Evolutionary conservation across 2,113 vertebrate genomes (phyloP), one percentile per base, ranked within the genome.

Genomic region (Rutilus rutilus): DNA sequence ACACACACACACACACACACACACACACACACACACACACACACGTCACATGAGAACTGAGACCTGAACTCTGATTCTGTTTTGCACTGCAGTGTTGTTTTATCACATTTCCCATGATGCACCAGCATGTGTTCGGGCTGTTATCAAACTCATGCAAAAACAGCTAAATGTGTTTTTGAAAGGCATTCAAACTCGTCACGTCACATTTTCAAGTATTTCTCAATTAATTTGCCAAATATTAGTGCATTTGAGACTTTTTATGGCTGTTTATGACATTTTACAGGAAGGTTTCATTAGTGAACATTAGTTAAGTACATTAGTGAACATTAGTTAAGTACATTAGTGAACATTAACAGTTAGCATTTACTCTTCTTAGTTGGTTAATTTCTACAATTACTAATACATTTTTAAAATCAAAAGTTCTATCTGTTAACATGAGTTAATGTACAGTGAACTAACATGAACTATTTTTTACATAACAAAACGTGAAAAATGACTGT

Each of bases 91-190:
- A 2, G 36, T 45, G 42, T 25, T 47, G 42, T 74, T 74, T 74
- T 47, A 74, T 25, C 71, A 74, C 42, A 60, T 60, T 78, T 60
- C 54, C 77, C 77, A 60, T 60, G 27, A 78, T 78, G 76, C 76
- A 78, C 14, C 30, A 14, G 27, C 4, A 3, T 5, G 36, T 33
- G 54, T 23, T 78, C 19, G 27, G 27, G 27, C 52, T 33, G 15
- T 42, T 78, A 59, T 60, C 54, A 78, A 12, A 19, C 33, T 14
- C 21, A 2, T 60, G 54, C 33, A 39, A 39, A 39, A 78, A 59
- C 19, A 78, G 19, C 30, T 36, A 11, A 42, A 74, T 45, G 71
- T 25, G 67, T 71, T 42, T 71, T n/a, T n/a, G 67, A 71, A 30
- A 77, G 15, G 25, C 47, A 25, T 25, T 25, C 69, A 74, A 45